Base-by-base conservation (phyloP, 2,888 invertebrate species). In the Apodemia duryi region DNA sequence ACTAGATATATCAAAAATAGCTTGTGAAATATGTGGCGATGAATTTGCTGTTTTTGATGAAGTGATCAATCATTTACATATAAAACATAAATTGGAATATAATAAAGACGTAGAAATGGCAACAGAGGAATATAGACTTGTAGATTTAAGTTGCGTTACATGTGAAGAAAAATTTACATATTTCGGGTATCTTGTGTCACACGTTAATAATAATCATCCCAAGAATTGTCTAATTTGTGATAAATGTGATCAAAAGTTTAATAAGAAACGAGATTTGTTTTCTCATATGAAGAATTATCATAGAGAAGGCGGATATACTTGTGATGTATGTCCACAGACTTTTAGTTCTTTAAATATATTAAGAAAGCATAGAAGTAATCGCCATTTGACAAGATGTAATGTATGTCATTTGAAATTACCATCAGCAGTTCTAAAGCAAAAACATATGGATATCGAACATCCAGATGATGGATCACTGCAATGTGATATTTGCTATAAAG, bases 241-340 rank as follows among this genome's bases (percentile, higher is more conserved):
- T 43, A 87, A 82, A 54, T 91, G 91, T 68, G 73, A 86, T 13
- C 90, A 91, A 65, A 90, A 86, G 66, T 91, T 91, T 65, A 91
- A 90, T 61, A 91, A 90, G 52, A 85, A 84, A 63, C 72, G 90
- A 1, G 90, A 90, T 71, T 69, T 91, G 2, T 90, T 91, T 62
- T 88, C 91, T 0, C 91, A 91, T 57, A 85, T 87, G 29, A 91
- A 91, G 66, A 91, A 91, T 66, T 90, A 90, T 70, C 91, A 91
- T 38, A 74, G 88, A n/a, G 90, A 88, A 70, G 91, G 90, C 0
- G 90, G 91, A 0, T 91, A 90, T 51, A 77, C 79, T 63, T 91
- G 91, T 63, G 90, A 91, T 49, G 64, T 81, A 13, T 91, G 91
- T 63, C 81, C 86, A 0, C 83, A 85, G 65, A 82, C 71, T 9